Percentiles rank a stretch among this genome's conserved stretches.
phyloP scores from a whole-genome alignment of 1,140 invertebrate genomes.

The Drosophila albomicans region DNA sequence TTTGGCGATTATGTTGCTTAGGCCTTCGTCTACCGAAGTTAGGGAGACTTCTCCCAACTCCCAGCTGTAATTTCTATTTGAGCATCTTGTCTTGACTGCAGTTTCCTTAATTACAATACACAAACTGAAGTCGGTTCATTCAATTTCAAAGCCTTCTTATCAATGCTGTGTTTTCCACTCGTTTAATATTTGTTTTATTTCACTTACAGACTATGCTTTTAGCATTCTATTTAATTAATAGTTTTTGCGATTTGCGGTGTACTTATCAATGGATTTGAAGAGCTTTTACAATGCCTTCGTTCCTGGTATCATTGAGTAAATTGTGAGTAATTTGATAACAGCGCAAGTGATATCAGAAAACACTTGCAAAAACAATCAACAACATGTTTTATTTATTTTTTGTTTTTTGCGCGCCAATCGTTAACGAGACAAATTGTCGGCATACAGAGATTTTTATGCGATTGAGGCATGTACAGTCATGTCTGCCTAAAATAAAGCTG shows the following conservation, averaged over 20 bases:
- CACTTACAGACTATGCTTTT: background rate
- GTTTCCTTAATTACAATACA: slow-evolving; percentile 57
- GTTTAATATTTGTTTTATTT: slow-evolving; percentile 33
- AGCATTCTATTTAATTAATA: slow-evolving; percentile 27
- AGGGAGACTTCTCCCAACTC: no score
- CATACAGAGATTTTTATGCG: background rate
- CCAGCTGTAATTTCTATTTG: background rate
- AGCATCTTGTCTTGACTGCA: slow-evolving; percentile 45
- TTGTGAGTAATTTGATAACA: slow-evolving; percentile 11
- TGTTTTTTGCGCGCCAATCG: slow-evolving; percentile 13
- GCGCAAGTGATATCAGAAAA: slow-evolving; percentile 5
- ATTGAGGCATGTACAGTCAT: background rate
- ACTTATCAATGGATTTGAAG: slow-evolving; percentile 33
- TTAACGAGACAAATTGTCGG: slow-evolving; percentile 6
- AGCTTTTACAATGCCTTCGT: background rate
- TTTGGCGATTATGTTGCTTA: slow-evolving; percentile 79
- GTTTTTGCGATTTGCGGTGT: background rate
- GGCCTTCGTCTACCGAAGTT: slow-evolving; percentile 37
- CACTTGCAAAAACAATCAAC: slow-evolving; percentile 3
- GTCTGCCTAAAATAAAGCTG: background rate
- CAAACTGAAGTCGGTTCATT: slow-evolving; percentile 28
- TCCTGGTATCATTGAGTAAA: slow-evolving; percentile 21
- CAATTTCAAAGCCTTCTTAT: slow-evolving; percentile 38
- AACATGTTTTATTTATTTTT: slow-evolving; percentile 8
- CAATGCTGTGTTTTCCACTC: slow-evolving; percentile 41